Percentiles rank a stretch among this genome's conserved stretches.
phyloP scores from a whole-genome alignment of 1,140 invertebrate genomes.

The Eurosta solidaginis region DNA sequence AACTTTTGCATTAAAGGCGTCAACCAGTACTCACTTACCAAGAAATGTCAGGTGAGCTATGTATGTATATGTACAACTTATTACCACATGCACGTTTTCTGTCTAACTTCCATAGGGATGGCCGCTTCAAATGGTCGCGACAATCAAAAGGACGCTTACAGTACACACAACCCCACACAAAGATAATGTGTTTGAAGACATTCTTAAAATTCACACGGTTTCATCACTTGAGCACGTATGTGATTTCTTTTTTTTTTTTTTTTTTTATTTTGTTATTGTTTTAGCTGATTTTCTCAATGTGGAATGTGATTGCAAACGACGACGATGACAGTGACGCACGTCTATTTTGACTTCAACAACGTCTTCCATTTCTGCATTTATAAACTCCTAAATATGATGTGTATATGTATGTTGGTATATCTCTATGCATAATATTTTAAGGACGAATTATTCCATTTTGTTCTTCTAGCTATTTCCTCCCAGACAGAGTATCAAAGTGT shows the following conservation, averaged over 20 bases:
- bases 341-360: background rate
- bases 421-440: no score
- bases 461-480: no score
- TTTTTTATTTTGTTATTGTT: no score
- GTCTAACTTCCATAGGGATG: background rate
- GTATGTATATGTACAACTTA: background rate
- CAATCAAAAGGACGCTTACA: background rate
- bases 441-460: no score
- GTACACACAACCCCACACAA: no score
- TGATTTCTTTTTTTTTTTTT: background rate
- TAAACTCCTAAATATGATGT: no score
- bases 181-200: background rate
- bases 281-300: background rate
- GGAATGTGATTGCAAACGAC: slow-evolving; percentile 19
- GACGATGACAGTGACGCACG: background rate
- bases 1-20: background rate
- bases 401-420: background rate
- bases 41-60: background rate
- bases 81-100: background rate
- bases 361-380: background rate
- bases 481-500: background rate
- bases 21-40: background rate
- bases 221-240: slow-evolving; percentile 27
- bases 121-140: background rate
- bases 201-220: slow-evolving; percentile 11